Evolutionary conservation across 2,888 invertebrate species (phyloP), one percentile per base, ranked within the genome.

Genomic region (Syrphus vitripennis): DNA sequence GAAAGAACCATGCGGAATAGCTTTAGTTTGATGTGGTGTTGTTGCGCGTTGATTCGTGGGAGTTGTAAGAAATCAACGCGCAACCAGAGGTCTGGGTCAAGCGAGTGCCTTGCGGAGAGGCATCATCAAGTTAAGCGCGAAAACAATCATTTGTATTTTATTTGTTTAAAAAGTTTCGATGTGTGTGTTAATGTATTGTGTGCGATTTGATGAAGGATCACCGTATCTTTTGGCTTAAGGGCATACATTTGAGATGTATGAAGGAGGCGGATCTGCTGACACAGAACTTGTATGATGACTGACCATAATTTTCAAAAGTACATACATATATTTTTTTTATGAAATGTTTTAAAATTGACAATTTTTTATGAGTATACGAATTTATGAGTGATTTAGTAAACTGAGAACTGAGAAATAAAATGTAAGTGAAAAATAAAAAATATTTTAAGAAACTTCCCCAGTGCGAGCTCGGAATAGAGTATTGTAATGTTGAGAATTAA

Each of bases 31-130:
- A 48, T 29, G 53, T 79, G 50, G 29, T 57, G 53, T 45, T 9
- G 34, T 10, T 9, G 1, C 3, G 50, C 14, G 50, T 14, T 65
- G 53, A 76, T 16, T 69, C 81, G 81, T 81, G 81, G 76, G 76
- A 81, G 81, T 81, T 81, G 70, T 34, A 55, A 69, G 70, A 61
- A 69, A 81, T 81, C 75, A 76, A 81, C 76, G 63, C 70, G n/a
- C 76, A 42, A 16, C 63, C 70, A 70, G 37, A 76, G 81, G 81
- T 81, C 81, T 81, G 76, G 81, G 81, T 81, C 81, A 76, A 61
- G 70, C 57, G 21, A 75, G 53, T 63, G 74, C 69, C 63, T 53
- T 69, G n/a, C n/a, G 42, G 67, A 59, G 67, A 50, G 74, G 59
- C 74, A 74, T 50, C 55, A 70, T 50, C 55, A 63, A 59, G 19